Conservation (phyloP, 2,888 invertebrate species). For the Drosophila buzzatii region DNA sequence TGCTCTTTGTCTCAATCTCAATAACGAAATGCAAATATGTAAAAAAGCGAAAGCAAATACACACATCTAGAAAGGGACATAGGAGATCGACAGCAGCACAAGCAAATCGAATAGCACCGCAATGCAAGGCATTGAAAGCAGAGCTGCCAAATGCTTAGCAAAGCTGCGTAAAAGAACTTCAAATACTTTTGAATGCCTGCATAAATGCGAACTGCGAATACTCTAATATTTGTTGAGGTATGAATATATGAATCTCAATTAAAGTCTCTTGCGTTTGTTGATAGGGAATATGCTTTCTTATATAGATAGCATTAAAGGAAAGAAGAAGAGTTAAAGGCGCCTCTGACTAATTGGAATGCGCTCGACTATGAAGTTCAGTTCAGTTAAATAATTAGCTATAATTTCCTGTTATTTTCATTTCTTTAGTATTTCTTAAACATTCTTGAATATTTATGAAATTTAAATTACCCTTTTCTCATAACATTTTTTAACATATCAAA, state of each 20-base stretch:
- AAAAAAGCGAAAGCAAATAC: constrained; percentile 70
- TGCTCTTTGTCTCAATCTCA: constrained; percentile 75
- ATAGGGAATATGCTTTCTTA: not conserved
- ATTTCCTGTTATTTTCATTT: no score
- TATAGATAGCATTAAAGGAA: no score
- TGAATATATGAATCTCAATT: no score
- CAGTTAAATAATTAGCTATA: no score
- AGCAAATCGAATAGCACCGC: constrained; percentile 27
- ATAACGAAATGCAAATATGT: constrained; percentile 78
- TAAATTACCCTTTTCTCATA: no score
- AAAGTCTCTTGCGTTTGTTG: not conserved
- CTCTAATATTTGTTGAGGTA: not conserved
- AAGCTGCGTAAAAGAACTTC: constrained; percentile 36
- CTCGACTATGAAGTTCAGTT: no score
- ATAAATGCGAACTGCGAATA: not conserved
- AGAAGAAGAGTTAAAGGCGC: no score
- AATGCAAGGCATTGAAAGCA: constrained; percentile 35
- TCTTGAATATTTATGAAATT: no score
- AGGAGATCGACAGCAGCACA: constrained; percentile 36
- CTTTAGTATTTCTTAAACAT: no score
- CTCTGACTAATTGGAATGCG: no score
- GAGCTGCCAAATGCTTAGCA: constrained; percentile 64
- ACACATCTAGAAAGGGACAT: constrained; percentile 38
- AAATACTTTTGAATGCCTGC: no score
- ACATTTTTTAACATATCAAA: no score